These are phyloP conservation scores for Chiroxiphia lanceolata DNA, from an alignment of 2,797 vertebrate species.

Conservation along the genomic window DNA sequence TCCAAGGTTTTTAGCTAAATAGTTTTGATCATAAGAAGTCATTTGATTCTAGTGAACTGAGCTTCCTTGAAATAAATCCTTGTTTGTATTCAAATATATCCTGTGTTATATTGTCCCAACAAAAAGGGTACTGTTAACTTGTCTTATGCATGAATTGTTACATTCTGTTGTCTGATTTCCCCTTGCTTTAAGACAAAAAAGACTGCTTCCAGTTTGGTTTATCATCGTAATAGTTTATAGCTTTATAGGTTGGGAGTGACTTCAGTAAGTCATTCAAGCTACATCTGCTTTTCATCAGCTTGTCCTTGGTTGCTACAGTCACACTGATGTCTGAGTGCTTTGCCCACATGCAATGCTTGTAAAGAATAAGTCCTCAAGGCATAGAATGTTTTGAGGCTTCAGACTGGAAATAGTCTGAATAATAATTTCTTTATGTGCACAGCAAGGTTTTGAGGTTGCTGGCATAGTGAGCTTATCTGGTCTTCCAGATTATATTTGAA, in stretches of 20 bases:
- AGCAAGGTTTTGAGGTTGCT: not conserved
- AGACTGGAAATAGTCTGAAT: not conserved
- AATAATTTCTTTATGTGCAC: not conserved
- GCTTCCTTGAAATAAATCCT: not conserved
- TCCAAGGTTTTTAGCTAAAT: not conserved
- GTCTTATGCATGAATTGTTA: not conserved
- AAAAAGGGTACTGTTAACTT: not conserved
- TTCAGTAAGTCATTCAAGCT: not conserved
- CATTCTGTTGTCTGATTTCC: not conserved
- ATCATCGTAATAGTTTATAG: not conserved
- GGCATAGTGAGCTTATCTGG: not conserved
- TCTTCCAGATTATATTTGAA: not conserved
- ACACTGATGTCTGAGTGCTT: not conserved
- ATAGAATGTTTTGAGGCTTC: not conserved
- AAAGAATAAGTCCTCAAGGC: not conserved
- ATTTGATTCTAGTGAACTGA: not conserved
- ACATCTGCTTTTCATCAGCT: not conserved
- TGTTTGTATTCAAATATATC: not conserved
- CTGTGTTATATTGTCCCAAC: not conserved
- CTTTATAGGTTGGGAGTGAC: not conserved
- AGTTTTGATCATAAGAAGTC: not conserved
- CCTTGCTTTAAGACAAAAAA: not conserved
- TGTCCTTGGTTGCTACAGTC: not conserved
- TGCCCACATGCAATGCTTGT: not conserved
- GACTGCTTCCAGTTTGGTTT: not conserved